Evolutionary conservation across 2,888 invertebrate species (phyloP), one percentile per base, ranked within the genome.

Genomic region (Cataglyphis livida): DNA sequence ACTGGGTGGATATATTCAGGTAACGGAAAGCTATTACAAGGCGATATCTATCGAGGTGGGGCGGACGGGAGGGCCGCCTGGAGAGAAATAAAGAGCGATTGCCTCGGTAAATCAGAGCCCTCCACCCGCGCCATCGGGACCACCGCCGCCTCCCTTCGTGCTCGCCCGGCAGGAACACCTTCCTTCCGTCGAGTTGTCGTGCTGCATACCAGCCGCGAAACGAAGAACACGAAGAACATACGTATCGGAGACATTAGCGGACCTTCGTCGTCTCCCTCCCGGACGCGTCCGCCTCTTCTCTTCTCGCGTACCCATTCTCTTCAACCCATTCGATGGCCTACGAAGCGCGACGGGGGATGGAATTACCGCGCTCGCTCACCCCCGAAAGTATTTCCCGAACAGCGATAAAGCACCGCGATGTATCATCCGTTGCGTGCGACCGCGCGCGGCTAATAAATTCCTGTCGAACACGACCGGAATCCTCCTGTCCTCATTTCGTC

Each of bases 51-150:
- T 94, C 92, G 94, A 93, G 90, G 91, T 91, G 91, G 88, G 93
- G 92, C 91, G 92, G 92, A 90, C 90, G 92, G 90, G 93, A 94
- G 93, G 92, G 94, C 93, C 94, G 94, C 94, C 94, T 94, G 91
- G 94, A 94, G 94, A 94, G 94, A 94, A 94, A 94, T 94, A 94
- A 94, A 94, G 94, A 94, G 93, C 93, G 94, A 94, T 94, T 94
- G 94, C 93, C 91, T 93, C 94, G 91, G 94, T 94, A 94, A 94
- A 94, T 94, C 94, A 94, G 93, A 90, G 88, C 87, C 88, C 88
- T 76, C 89, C 90, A 81, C 76, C 66, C 68, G 62, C 78, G 76
- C 86, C 73, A 65, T 81, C 73, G 81, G 84, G 86, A 84, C 85
- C 81, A 84, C 85, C 82, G 83, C 82, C 68, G 62, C 83, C 87